phyloP scores from a whole-genome alignment of 2,888 invertebrate genomes.

The Chalcosyrphus nemorum region DNA sequence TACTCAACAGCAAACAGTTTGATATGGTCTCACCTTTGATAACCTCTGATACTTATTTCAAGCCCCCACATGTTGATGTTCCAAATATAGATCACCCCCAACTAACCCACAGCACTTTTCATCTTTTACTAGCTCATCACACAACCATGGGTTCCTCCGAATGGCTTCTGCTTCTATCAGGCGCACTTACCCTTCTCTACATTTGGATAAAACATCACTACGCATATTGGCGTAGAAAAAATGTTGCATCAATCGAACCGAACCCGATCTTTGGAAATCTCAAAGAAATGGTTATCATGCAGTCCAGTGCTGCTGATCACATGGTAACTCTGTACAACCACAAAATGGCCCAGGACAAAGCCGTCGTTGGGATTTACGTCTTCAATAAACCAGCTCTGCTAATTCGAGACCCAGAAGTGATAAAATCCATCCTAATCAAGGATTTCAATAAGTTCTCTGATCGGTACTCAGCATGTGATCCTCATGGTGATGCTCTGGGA shows the following conservation, averaged over 20 bases:
- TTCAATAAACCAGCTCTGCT: constrained; percentile 82
- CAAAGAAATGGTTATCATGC: constrained; percentile 76
- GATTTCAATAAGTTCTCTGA: constrained; percentile 82
- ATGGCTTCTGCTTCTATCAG: not conserved
- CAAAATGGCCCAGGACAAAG: constrained; percentile 74
- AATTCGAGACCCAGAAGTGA: constrained; percentile 81
- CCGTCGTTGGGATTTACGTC: constrained; percentile 80
- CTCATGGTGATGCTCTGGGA: constrained; percentile 80
- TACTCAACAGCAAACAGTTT: too few relatives aligned
- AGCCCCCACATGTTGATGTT: too few relatives aligned
- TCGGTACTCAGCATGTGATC: constrained; percentile 76
- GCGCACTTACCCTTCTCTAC: constrained; percentile 56
- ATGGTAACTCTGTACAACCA: constrained; percentile 80
- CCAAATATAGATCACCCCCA: too few relatives aligned
- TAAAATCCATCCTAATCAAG: constrained; percentile 82
- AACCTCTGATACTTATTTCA: too few relatives aligned
- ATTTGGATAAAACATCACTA: constrained; percentile 80
- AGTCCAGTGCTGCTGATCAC: constrained; percentile 78
- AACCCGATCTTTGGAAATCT: constrained; percentile 82
- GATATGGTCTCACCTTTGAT: too few relatives aligned
- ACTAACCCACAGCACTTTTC: too few relatives aligned
- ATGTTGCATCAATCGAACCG: constrained; percentile 80
- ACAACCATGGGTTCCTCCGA: not conserved
- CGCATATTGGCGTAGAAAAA: constrained; percentile 79
- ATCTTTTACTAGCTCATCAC: not conserved